Conservation (phyloP, 2,113 vertebrate genomes). For the Xiphorhynchus elegans region DNA sequence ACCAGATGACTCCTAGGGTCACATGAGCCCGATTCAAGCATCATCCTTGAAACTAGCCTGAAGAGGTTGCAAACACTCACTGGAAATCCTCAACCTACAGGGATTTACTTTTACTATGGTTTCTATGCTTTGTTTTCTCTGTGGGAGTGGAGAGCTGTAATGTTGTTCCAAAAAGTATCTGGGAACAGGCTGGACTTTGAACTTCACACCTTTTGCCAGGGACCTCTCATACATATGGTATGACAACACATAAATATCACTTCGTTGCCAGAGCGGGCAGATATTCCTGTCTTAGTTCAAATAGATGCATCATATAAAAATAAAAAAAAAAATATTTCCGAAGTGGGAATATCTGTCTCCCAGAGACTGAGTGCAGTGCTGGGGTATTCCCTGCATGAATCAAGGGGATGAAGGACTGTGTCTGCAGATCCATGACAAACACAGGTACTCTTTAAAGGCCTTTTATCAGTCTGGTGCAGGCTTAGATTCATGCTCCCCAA, state of each 20-base stretch:
- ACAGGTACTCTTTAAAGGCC: background rate
- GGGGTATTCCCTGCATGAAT: background rate
- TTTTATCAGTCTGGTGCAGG: background rate
- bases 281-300: background rate
- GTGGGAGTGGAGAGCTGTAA: background rate
- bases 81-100: background rate
- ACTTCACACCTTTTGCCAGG: background rate
- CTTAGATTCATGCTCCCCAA: background rate
- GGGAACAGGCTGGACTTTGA: background rate
- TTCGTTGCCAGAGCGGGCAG: background rate
- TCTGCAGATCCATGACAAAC: background rate
- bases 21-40: background rate
- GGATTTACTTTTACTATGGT: conserved; percentile 9
- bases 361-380: background rate
- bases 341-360: background rate
- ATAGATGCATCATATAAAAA: background rate
- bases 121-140: background rate
- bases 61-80: background rate
- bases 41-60: background rate
- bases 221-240: background rate
- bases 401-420: background rate
- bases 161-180: background rate
- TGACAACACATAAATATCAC: background rate
- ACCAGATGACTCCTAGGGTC: conserved; percentile 33
- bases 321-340: background rate